Evolutionary conservation across 2,888 invertebrate genomes (phyloP).

Genomic region (Hipparchia sbordonii): DNA sequence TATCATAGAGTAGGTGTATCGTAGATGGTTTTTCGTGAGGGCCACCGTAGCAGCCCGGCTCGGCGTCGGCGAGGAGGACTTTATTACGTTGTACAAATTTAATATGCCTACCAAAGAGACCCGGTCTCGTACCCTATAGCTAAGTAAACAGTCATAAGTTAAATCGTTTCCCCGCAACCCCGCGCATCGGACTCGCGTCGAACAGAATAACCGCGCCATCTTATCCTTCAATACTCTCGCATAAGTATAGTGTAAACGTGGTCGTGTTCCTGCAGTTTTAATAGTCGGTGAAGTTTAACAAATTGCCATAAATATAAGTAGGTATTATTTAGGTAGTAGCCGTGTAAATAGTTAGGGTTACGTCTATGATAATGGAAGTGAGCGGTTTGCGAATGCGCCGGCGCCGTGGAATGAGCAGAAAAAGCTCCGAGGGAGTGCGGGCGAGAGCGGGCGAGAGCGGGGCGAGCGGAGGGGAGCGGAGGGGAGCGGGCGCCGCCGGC

Average conservation of each 20-base stretch:
- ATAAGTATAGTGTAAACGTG: slow-evolving; percentile 82
- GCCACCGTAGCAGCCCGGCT: slow-evolving; percentile 63
- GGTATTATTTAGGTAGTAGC: slow-evolving; percentile 78
- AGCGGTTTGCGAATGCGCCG: slow-evolving; percentile 69
- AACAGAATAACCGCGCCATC: slow-evolving; percentile 76
- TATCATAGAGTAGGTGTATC: slow-evolving; percentile 79
- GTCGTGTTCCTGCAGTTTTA: slow-evolving; percentile 83
- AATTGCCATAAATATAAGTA: slow-evolving; percentile 83
- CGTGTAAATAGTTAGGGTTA: slow-evolving; percentile 80
- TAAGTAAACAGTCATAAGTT: slow-evolving; percentile 80
- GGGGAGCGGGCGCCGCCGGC: slow-evolving; percentile 73
- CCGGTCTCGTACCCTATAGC: slow-evolving; percentile 83
- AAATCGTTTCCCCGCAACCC: slow-evolving; percentile 70
- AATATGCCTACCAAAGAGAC: slow-evolving; percentile 84
- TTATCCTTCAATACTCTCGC: slow-evolving; percentile 79
- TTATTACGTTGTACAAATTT: slow-evolving; percentile 82
- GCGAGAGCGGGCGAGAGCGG: slow-evolving; percentile 42
- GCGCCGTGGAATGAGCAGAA: slow-evolving; percentile 78
- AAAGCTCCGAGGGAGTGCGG: slow-evolving; percentile 62
- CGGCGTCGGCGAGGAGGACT: slow-evolving; percentile 70
- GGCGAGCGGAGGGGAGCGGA: slow-evolving; percentile 42
- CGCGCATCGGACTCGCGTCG: slow-evolving; percentile 66
- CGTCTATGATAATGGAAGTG: slow-evolving; percentile 68
- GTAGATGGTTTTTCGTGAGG: slow-evolving; percentile 73
- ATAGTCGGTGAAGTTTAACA: slow-evolving; percentile 82